A percentile compares a stretch with the other conserved stretches of the same genome.
phyloP scores from a whole-genome alignment of 2,797 vertebrate species.

The Coregonus suidteri region DNA sequence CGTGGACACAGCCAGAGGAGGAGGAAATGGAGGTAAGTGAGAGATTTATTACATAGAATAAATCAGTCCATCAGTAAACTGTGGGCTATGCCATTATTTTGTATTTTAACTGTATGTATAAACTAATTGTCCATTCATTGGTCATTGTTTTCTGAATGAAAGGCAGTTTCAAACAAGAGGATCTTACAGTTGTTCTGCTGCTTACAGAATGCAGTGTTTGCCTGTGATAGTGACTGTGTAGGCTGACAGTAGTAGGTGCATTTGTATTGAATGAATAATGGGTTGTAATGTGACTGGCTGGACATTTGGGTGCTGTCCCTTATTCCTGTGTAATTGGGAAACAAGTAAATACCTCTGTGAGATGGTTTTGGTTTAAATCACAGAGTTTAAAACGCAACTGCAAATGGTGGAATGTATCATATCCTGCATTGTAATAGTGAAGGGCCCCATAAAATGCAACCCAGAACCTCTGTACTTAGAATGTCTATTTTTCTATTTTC shows the following conservation, averaged over 20 bases:
- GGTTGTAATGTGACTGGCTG: neutral
- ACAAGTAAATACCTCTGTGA: neutral
- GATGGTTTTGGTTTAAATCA: constrained; percentile 12
- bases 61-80: constrained; percentile 36
- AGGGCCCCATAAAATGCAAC: neutral
- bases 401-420: constrained; percentile 13
- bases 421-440: constrained; percentile 26
- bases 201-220: constrained; percentile 47
- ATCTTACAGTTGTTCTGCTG: constrained; percentile 44
- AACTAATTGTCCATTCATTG: constrained; percentile 15
- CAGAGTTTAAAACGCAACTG: constrained; percentile 17
- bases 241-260: constrained; percentile 30
- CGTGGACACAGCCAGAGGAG: constrained; percentile 54
- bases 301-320: constrained; percentile 14
- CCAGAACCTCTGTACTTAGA: neutral
- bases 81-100: constrained; percentile 23
- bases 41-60: constrained; percentile 52
- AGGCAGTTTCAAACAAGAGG: constrained; percentile 29
- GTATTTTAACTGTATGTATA: constrained; percentile 30
- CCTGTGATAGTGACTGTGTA: constrained; percentile 38
- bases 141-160: constrained; percentile 33
- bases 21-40: constrained; percentile 67
- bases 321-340: constrained; percentile 2
- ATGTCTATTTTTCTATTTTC: neutral
- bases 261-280: constrained; percentile 31